A percentile compares a stretch with the other conserved stretches of the same genome.
Evolutionary conservation across 2,113 vertebrate species (phyloP).

Genomic region (Heterotis niloticus): DNA sequence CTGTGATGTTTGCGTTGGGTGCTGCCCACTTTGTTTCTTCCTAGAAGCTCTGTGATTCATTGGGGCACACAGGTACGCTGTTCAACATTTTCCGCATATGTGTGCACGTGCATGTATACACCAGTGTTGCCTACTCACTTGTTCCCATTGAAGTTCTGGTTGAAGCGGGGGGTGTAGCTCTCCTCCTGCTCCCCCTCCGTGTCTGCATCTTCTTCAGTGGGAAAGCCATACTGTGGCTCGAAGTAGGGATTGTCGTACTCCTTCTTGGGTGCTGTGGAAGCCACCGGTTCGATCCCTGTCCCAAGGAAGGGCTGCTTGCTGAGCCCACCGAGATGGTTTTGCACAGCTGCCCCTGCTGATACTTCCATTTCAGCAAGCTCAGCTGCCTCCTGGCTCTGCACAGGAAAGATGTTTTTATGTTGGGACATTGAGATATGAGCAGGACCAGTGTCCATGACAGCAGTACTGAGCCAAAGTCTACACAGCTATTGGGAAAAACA

Average conservation of each 20-base stretch:
- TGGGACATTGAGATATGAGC: no score
- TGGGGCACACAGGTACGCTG: not conserved
- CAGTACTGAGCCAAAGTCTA: not conserved
- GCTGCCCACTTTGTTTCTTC: no score
- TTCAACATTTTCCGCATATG: not conserved
- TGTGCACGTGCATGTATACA: no score
- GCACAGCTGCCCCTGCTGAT: conserved; percentile 58
- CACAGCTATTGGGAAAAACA: not conserved
- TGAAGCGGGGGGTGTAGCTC: conserved; percentile 88
- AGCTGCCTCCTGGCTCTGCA: conserved; percentile 71
- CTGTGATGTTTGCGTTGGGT: no score
- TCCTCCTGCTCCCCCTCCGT: conserved; percentile 81
- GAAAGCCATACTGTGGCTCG: conserved; percentile 88
- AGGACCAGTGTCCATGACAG: no score
- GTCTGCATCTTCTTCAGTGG: conserved; percentile 80
- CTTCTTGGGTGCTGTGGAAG: conserved; percentile 64
- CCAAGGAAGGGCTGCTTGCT: conserved; percentile 66
- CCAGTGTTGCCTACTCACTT: conserved; percentile 62
- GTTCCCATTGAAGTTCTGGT: conserved; percentile 81
- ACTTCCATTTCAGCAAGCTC: conserved; percentile 65
- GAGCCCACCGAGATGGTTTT: conserved; percentile 68
- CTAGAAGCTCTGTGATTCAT: no score
- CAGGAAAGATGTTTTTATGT: not conserved
- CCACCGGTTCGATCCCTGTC: conserved; percentile 61
- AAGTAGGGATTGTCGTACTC: conserved; percentile 90